phyloP scores from a whole-genome alignment of 2,888 invertebrate species.

The Pseudoips prasinana region DNA sequence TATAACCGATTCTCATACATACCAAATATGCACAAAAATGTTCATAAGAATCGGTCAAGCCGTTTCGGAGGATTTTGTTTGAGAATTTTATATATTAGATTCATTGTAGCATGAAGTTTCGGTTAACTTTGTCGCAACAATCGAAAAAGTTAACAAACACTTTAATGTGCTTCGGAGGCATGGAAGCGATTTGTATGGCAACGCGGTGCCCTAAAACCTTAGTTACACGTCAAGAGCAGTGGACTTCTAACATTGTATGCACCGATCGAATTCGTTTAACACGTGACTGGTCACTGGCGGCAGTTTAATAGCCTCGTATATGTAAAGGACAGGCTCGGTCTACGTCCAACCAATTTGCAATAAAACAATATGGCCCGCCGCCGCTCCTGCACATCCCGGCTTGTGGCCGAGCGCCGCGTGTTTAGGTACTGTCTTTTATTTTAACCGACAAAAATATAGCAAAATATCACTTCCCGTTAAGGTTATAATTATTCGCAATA shows the following conservation, averaged over 20 bases:
- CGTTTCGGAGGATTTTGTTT: no score
- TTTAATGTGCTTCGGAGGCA: conserved; percentile 30
- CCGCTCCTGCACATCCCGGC: conserved; percentile 51
- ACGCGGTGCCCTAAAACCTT: conserved; percentile 8
- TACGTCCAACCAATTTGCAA: conserved; percentile 81
- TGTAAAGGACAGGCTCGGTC: conserved; percentile 79
- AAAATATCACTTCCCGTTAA: no score
- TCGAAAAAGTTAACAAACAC: no score
- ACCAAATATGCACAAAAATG: no score
- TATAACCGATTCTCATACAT: no score
- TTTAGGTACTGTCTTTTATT: no score
- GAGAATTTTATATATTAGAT: no score
- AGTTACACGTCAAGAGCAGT: conserved; percentile 48
- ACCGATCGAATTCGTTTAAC: conserved; percentile 78
- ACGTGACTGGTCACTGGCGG: conserved; percentile 75
- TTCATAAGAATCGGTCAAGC: no score
- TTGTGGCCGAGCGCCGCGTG: conserved; percentile 52
- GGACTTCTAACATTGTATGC: conserved; percentile 62
- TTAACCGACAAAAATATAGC: no score
- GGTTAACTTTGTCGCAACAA: no score
- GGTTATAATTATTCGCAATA: no score
- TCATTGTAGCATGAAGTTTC: no score
- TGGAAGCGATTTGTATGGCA: conserved; percentile 30
- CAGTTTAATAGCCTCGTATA: conserved; percentile 79
- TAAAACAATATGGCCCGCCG: conserved; percentile 76